phyloP scores from a whole-genome alignment of 2,797 vertebrate genomes.

The Etheostoma nigrum region DNA sequence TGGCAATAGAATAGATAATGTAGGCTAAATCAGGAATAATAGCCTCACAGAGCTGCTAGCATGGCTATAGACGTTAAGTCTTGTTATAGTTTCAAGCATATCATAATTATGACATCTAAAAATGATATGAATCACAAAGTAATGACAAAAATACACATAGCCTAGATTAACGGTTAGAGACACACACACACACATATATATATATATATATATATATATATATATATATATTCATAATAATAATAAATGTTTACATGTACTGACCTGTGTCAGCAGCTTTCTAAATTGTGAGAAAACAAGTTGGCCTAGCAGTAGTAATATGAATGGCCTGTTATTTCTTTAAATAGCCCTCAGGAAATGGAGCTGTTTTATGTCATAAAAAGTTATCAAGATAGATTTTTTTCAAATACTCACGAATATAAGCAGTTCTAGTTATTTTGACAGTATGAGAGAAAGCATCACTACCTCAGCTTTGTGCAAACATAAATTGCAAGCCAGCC shows the following conservation, averaged over 20 bases:
- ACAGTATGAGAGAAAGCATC: constrained; percentile 24
- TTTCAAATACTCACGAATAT: constrained; percentile 28
- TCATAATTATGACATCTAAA: not conserved
- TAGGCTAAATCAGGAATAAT: not conserved
- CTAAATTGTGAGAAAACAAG: not conserved
- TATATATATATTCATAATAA: not conserved
- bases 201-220: too few species aligned
- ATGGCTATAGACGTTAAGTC: not conserved
- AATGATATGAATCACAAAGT: not conserved
- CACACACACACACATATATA: too few species aligned
- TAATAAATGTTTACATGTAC: not conserved
- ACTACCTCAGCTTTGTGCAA: constrained; percentile 34
- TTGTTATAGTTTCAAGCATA: not conserved
- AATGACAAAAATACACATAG: not conserved
- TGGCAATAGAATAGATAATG: not conserved
- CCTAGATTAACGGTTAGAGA: not conserved
- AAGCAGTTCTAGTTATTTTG: constrained; percentile 32
- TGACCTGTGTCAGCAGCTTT: not conserved
- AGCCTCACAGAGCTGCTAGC: not conserved
- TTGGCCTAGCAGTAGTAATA: not conserved
- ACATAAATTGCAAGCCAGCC: constrained; percentile 45
- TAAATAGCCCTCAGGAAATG: not conserved
- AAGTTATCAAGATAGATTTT: not conserved
- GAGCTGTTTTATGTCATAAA: constrained; percentile 6
- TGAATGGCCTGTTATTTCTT: not conserved